These are phyloP conservation scores for Diabrotica virgifera DNA, from an alignment of 1,140 invertebrate genomes.

Conservation along the genomic window DNA sequence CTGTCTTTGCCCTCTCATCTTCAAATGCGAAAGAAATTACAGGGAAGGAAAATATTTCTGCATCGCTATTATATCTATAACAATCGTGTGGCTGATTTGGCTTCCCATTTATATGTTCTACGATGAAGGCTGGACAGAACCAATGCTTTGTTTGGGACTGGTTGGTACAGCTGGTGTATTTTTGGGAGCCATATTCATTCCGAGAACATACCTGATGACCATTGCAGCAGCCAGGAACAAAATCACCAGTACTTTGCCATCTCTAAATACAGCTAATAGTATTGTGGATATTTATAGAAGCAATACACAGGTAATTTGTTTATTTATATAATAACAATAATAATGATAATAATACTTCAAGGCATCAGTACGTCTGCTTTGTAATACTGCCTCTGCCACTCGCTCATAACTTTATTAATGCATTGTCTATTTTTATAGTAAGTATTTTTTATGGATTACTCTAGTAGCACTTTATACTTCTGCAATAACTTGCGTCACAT, in stretches of 20 bases:
- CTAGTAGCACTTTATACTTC: no score
- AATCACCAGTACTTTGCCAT: slow-evolving; percentile 52
- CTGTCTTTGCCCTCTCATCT: slow-evolving; percentile 54
- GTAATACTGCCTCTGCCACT: no score
- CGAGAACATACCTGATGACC: slow-evolving; percentile 60
- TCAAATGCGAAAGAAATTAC: slow-evolving; percentile 61
- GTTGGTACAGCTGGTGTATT: slow-evolving; percentile 55
- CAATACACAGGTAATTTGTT: slow-evolving; percentile 32
- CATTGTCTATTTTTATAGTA: no score
- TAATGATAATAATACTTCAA: no score
- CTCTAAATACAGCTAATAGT: slow-evolving; percentile 41
- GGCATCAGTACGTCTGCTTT: no score
- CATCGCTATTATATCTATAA: slow-evolving; percentile 49
- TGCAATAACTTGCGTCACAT: no score
- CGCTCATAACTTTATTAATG: no score
- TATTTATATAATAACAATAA: background rate
- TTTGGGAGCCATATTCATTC: slow-evolving; percentile 57
- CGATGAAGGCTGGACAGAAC: slow-evolving; percentile 53
- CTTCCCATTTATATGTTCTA: slow-evolving; percentile 51
- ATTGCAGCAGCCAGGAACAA: slow-evolving; percentile 54
- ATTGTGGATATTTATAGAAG: slow-evolving; percentile 43
- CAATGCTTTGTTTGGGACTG: slow-evolving; percentile 57
- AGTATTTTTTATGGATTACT: no score
- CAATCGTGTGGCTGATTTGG: slow-evolving; percentile 55
- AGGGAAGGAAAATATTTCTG: slow-evolving; percentile 57